Evolutionary conservation across 2,113 vertebrate genomes (phyloP), one percentile per base, ranked within the genome.

Genomic region (Rhipidura dahli): DNA sequence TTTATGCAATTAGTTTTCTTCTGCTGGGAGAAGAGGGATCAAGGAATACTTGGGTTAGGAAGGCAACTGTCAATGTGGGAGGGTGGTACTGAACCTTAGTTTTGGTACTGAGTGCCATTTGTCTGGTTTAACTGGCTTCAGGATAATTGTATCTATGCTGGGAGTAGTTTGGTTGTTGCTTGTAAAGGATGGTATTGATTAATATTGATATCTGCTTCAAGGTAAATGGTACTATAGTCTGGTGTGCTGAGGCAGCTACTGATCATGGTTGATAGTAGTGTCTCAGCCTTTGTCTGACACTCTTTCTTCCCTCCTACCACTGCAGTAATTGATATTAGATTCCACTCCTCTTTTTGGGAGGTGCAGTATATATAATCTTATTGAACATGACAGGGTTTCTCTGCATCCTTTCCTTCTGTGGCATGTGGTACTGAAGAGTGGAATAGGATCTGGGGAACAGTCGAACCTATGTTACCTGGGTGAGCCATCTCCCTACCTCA

Each of bases 1-100:
- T 80, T 60, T 17, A 51, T 56, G 40, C 63, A 64, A 83, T 44
- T 57, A 5, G 4, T 71, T 79, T 69, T 82, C 27, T 94, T 64
- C 37, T 94, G 49, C 31, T 94, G 20, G 44, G 27, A 89, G 66
- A 80, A 91, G 40, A 73, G 31, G 17, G 28, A 69, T 81, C 19
- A 16, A 56, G 50, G 37, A 72, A 65, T 65, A 69, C 23, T 65
- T 44, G 31, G 18, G 35, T 70, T 68, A 47, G 30, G 51, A 81
- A 81, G 47, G 24, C 0, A 1, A 22, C 15, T 65, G 26, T 39
- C 51, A 26, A 45, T 0, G 0, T 70, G 60, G 53, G 42, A 59
- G 16, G 30, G 12, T 71, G 39, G 39, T 73, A 47, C 35, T 10
- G 5, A 78, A n/a, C 31, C 64, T 77, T 60, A 45, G 9, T 63